Conservation (phyloP, 1,140 invertebrate genomes). For the Diuraphis noxia region DNA sequence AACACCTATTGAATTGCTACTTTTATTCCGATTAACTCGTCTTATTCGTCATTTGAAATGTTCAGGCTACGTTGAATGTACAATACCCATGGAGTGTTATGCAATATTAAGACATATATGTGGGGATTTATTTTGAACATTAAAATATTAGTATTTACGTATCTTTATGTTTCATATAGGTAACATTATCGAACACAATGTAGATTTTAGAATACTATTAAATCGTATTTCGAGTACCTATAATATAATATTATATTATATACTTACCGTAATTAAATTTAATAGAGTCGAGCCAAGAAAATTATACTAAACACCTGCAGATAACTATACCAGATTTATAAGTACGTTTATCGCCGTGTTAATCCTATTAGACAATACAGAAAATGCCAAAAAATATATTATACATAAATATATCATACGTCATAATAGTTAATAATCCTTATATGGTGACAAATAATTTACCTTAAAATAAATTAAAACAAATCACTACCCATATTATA, state of each 20-base stretch:
- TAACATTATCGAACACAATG: neutral
- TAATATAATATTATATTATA: neutral
- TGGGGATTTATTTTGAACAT: neutral
- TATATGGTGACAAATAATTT: neutral
- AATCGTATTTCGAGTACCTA: neutral
- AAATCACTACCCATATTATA: neutral
- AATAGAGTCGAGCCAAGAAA: neutral
- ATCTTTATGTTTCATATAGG: neutral
- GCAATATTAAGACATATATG: neutral
- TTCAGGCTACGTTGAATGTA: neutral
- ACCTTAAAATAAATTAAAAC: neutral
- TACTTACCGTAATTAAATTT: neutral
- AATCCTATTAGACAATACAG: neutral
- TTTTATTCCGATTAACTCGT: slow-evolving; percentile 22
- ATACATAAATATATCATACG: neutral
- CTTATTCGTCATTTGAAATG: neutral
- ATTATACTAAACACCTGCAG: neutral
- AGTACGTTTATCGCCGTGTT: neutral
- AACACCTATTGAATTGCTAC: slow-evolving; percentile 26
- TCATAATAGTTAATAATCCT: too few relatives aligned
- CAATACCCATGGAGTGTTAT: neutral
- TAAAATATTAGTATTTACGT: neutral
- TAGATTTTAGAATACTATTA: neutral
- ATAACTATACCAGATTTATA: neutral
- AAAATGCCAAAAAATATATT: neutral